These are phyloP conservation scores for Poecilobothrus nobilitatus DNA, from an alignment of 2,888 invertebrate species.

Conservation along the genomic window DNA sequence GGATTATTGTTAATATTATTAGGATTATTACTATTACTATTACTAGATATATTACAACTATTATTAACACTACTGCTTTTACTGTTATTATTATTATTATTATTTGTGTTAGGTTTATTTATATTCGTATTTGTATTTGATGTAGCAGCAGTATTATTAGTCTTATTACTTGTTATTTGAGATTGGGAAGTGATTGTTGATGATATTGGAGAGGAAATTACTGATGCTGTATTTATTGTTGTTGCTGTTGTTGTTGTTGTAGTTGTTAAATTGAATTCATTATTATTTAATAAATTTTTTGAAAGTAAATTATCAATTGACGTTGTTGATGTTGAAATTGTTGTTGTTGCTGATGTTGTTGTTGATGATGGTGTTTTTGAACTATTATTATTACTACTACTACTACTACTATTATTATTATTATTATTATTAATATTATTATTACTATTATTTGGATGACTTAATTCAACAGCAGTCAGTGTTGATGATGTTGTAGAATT, in stretches of 20 bases:
- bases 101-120: no score
- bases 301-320: conserved; percentile 16
- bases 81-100: conserved; percentile 13
- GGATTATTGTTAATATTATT: background rate
- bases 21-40: background rate
- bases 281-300: background rate
- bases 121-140: conserved; percentile 10
- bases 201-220: conserved; percentile 33
- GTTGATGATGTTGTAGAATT: conserved; percentile 24
- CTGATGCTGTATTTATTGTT: conserved; percentile 30
- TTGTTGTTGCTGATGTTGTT: conserved; percentile 18
- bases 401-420: conserved; percentile 19
- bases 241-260: conserved; percentile 27
- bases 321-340: conserved; percentile 19
- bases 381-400: background rate
- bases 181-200: conserved; percentile 32
- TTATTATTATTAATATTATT: conserved; percentile 13
- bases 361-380: background rate
- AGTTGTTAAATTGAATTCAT: conserved; percentile 26
- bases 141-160: conserved; percentile 13
- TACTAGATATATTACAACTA: background rate
- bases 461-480: conserved; percentile 15
- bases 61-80: conserved; percentile 11
- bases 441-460: conserved; percentile 16
- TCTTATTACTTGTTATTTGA: conserved; percentile 13